These are phyloP conservation scores for Brenthis ino DNA, from an alignment of 2,888 invertebrate genomes.

Conservation along the genomic window DNA sequence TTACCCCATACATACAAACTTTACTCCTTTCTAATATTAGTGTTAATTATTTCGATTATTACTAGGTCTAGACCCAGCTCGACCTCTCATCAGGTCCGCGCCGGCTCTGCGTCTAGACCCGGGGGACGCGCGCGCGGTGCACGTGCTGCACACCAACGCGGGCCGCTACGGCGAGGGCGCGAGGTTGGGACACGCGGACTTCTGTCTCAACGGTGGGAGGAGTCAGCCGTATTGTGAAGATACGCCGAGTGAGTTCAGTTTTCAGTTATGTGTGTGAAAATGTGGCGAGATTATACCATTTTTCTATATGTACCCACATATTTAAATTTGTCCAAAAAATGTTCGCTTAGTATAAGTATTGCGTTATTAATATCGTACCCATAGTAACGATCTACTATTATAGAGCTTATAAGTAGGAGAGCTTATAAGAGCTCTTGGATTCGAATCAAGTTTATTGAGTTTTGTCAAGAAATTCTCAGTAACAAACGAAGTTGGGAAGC, in stretches of 20 bases:
- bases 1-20: background rate
- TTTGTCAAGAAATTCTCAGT: too few relatives aligned
- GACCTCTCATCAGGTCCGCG: conserved; percentile 86
- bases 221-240: conserved; percentile 89
- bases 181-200: conserved; percentile 88
- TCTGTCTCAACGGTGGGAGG: conserved; percentile 90
- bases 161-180: conserved; percentile 90
- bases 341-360: too few relatives aligned
- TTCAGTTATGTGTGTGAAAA: too few relatives aligned
- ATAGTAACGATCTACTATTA: too few relatives aligned
- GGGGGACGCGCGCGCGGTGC: conserved; percentile 89
- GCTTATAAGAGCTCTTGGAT: too few relatives aligned
- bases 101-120: conserved; percentile 85
- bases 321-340: too few relatives aligned
- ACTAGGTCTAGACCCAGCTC: conserved; percentile 87
- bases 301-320: too few relatives aligned
- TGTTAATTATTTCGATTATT: background rate
- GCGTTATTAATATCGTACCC: too few relatives aligned
- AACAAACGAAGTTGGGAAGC: too few relatives aligned
- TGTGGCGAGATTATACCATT: too few relatives aligned
- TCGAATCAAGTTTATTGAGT: too few relatives aligned
- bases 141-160: conserved; percentile 90
- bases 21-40: background rate
- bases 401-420: too few relatives aligned
- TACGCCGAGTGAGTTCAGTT: conserved; percentile 82